These are phyloP conservation scores for Phoxinus phoxinus DNA, from an alignment of 2,113 vertebrate genomes.

Conservation along the genomic window DNA sequence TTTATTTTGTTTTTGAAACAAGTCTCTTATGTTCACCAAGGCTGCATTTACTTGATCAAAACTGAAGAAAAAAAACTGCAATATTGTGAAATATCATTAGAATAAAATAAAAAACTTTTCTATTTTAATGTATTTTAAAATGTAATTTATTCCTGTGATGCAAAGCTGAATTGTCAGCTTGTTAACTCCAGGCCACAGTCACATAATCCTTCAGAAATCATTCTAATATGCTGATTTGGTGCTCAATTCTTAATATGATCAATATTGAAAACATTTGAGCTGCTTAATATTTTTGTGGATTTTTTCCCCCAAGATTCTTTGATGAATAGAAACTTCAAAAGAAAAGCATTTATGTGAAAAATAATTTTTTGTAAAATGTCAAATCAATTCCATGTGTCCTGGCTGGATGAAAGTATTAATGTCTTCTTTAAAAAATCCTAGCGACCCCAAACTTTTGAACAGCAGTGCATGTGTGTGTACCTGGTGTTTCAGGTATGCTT, in stretches of 20 bases:
- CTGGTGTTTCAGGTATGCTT: conserved; percentile 87
- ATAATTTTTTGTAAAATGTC: too few relatives aligned
- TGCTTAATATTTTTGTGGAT: not conserved
- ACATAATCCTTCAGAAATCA: not conserved
- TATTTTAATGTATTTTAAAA: not conserved
- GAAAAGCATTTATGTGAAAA: too few relatives aligned
- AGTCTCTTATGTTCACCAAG: not conserved
- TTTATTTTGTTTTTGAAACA: not conserved
- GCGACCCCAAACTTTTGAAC: not conserved
- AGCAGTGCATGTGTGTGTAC: conserved; percentile 60
- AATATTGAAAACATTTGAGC: not conserved
- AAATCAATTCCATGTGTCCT: not conserved
- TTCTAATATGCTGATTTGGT: not conserved
- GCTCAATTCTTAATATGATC: not conserved
- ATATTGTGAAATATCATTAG: not conserved
- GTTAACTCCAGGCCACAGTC: not conserved
- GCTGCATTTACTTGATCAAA: not conserved
- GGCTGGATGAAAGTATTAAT: not conserved
- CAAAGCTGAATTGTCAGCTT: not conserved
- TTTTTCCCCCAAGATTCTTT: too few relatives aligned
- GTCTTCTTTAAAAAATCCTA: not conserved
- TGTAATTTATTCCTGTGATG: not conserved
- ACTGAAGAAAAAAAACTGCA: not conserved
- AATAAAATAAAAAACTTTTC: not conserved
- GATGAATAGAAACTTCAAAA: too few relatives aligned